Evolutionary conservation across 2,113 vertebrate genomes (phyloP).

Genomic region (Hyla sarda): DNA sequence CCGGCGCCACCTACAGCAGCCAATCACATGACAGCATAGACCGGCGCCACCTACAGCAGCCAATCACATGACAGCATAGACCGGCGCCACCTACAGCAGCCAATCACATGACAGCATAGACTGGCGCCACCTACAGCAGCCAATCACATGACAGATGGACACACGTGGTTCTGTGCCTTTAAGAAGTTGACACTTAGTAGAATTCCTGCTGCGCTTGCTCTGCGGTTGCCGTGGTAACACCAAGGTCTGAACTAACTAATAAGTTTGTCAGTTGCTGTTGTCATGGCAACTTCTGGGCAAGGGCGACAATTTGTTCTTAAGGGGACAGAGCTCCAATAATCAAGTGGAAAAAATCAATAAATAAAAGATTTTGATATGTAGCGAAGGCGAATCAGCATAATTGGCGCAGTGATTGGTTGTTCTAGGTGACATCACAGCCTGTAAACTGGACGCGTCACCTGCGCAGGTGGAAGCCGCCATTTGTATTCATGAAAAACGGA

Average conservation of each 20-base stretch:
- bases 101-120: background rate
- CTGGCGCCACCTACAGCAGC: no score
- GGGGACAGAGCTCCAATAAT: background rate
- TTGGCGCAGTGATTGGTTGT: background rate
- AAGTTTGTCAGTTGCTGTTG: background rate
- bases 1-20: no score
- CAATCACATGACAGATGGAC: background rate
- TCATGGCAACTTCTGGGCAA: background rate
- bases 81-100: background rate
- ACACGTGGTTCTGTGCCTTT: background rate
- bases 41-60: background rate
- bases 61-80: no score
- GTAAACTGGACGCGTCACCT: background rate
- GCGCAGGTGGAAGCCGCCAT: background rate
- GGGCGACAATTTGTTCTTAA: background rate
- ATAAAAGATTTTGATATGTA: no score
- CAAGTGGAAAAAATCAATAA: no score
- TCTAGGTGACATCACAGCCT: background rate
- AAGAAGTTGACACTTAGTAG: background rate
- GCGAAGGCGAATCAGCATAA: no score
- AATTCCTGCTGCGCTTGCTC: background rate
- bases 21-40: background rate
- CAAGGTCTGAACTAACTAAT: background rate
- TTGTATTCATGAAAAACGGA: no score
- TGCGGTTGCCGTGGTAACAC: background rate